Conservation (phyloP, 2,888 invertebrate species). For the Plebejus melissa region DNA sequence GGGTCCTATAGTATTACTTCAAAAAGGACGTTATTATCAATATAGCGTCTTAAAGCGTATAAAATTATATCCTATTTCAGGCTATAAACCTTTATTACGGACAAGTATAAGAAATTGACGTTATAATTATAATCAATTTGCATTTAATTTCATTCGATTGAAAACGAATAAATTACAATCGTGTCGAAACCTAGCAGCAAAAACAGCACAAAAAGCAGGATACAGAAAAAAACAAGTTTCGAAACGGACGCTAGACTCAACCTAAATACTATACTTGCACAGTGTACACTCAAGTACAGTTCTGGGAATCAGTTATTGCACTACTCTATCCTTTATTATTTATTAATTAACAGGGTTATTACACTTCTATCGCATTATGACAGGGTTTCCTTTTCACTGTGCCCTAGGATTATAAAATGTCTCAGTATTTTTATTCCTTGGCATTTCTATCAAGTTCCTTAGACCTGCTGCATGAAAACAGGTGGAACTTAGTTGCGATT, state of each 20-base stretch:
- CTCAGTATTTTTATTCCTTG: too few species aligned
- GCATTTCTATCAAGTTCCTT: too few species aligned
- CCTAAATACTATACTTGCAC: not conserved
- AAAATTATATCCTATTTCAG: not conserved
- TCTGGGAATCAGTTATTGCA: not conserved
- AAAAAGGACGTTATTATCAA: too few species aligned
- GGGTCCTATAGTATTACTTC: too few species aligned
- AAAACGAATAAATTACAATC: slow-evolving; percentile 12
- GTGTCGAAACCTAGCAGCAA: not conserved
- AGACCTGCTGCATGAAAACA: too few species aligned
- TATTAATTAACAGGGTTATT: not conserved
- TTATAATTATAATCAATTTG: slow-evolving; percentile 17
- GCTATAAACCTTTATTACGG: not conserved
- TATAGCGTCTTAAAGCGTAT: not conserved
- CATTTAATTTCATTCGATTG: slow-evolving; percentile 19
- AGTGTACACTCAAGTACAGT: not conserved
- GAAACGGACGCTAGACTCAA: not conserved
- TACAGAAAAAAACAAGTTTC: not conserved
- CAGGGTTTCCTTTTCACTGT: not conserved
- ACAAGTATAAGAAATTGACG: slow-evolving; percentile 12
- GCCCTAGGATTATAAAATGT: not conserved
- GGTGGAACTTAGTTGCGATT: too few species aligned
- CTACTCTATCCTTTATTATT: not conserved
- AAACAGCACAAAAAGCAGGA: slow-evolving; percentile 9
- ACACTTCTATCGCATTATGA: not conserved